Base-by-base conservation (phyloP, 2,113 vertebrate genomes). In the Noturus placidus region DNA sequence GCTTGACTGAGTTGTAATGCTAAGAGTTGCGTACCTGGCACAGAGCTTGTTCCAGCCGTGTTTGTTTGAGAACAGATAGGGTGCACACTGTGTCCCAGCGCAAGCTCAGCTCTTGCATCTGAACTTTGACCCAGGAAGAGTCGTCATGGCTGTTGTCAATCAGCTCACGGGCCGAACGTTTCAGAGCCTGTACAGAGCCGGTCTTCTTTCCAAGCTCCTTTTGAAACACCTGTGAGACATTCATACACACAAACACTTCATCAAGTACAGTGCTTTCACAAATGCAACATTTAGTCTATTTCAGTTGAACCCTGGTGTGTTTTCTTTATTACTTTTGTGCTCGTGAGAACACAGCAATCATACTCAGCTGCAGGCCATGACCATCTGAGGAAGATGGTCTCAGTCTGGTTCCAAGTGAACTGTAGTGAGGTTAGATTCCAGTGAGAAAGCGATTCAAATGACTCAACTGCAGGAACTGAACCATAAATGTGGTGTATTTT, bases 31-130 rank as follows among this genome's bases (percentile, higher is more conserved):
- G 85, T 94, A 99, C 98, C 97, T 99, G 97, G 17, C 92, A 95
- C 81, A 99, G 94, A 4, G 98, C 97, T 90, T 99, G 97, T 91
- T 99, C 97, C 87, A 99, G 92, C 0, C 98, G 96, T 0, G 95
- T 96, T 92, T 99, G 98, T 90, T 99, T 99, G 85, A 97, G 98
- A 69, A 99, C 94, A 0, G 98, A 99, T 5, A 98, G 95, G n/a
- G 96, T 94, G 84, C 98, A 99, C 90, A 99, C 97, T 0, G 96
- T 98, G 89, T 99, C 98, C 98, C 98, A 99, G 85, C 98, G 97
- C 4, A 94, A 96, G 94, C 98, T 94, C 19, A 99, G 92, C 91
- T 99, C 98, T 94, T 98, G 97, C 97, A 99, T 98, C 92, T 99
- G 98, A 86, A 96, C 98, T 93, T 97, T 97, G 87, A 99, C 97